Base-by-base conservation (phyloP, 2,113 vertebrate genomes). In the Ovibos moschatus region DNA sequence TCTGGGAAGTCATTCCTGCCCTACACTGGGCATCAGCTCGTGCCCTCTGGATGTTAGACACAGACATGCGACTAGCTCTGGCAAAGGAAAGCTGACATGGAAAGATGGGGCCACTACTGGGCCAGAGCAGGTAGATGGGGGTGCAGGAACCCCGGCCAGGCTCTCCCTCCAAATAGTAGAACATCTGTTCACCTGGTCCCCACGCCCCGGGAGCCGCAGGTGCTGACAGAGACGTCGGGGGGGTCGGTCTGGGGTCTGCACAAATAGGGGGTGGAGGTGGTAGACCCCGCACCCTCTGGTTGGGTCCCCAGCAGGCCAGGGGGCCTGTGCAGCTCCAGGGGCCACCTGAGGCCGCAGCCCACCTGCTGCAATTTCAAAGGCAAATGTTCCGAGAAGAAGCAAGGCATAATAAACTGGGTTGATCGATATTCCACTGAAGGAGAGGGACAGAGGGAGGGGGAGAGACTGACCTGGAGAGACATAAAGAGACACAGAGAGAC, bases 381-480 rank as follows among this genome's bases (percentile, higher is more conserved):
- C 97, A 98, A 98, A 95, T 97, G 97, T 96, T 98, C 98, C 95
- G 97, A 98, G 98, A 97, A 98, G 81, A 53, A 96, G 97, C 1
- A 86, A 98, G 97, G 98, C 98, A 98, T 97, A 84, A 89, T 50
- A 51, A 98, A 98, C 98, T 98, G 50, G 92, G 97, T 96, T 21
- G 84, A 98, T 98, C 96, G 1, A 99, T 98, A 98, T 71, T 87
- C 71, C 74, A 94, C 50, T 13, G 76, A 7, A 78, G 96, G 84
- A 58, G 5, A 45, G 21, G 47, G 45, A 57, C 3, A 53, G 57
- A 83, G 5, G 40, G 47, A 36, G 23, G 3, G 10, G 17, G 60
- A 87, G 93, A 67, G 21, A 67, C 36, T 55, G 13, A 25, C 13
- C 23, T 14, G 14, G 81, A 55, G 81, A 33, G 33, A 67, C 62